Conservation (phyloP, 2,888 invertebrate genomes). For the Drosophila neotestacea region DNA sequence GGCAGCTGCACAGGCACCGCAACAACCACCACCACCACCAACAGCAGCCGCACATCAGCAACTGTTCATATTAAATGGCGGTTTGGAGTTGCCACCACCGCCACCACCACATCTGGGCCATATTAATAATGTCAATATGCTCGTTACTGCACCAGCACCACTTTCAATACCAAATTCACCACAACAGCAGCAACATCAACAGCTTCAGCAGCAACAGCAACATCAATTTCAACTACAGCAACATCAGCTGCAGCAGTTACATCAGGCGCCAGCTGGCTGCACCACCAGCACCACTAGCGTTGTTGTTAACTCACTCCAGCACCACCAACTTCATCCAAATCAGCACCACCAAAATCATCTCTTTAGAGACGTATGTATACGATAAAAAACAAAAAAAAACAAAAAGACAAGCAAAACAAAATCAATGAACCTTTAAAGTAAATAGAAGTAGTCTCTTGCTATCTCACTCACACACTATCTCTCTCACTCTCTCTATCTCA, state of each 20-base stretch:
- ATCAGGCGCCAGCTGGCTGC: conserved; percentile 74
- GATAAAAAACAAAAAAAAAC: conserved; percentile 29
- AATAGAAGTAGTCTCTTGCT: conserved; percentile 32
- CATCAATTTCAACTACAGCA: conserved; percentile 42
- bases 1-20: conserved; percentile 10
- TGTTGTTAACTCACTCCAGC: conserved; percentile 85
- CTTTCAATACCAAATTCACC: conserved; percentile 38
- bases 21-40: conserved; percentile 6
- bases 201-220: conserved; percentile 52
- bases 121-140: conserved; percentile 47
- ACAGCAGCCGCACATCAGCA: conserved; percentile 55
- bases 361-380: conserved; percentile 86
- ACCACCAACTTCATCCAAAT: conserved; percentile 85
- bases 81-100: conserved; percentile 49
- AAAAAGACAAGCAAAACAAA: conserved; percentile 13
- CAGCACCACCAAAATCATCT: conserved; percentile 86
- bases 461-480: conserved; percentile 6
- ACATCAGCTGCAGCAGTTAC: conserved; percentile 62
- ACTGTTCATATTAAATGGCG: conserved; percentile 77
- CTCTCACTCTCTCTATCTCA: conserved; percentile 1
- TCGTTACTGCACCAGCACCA: conserved; percentile 44
- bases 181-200: conserved; percentile 45
- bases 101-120: conserved; percentile 43
- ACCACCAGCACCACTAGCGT: conserved; percentile 84
- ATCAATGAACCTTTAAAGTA: conserved; percentile 9